A percentile compares a stretch with the other conserved stretches of the same genome.
phyloP scores from a whole-genome alignment of 2,888 invertebrate genomes.

The Diplolepis rosae region DNA sequence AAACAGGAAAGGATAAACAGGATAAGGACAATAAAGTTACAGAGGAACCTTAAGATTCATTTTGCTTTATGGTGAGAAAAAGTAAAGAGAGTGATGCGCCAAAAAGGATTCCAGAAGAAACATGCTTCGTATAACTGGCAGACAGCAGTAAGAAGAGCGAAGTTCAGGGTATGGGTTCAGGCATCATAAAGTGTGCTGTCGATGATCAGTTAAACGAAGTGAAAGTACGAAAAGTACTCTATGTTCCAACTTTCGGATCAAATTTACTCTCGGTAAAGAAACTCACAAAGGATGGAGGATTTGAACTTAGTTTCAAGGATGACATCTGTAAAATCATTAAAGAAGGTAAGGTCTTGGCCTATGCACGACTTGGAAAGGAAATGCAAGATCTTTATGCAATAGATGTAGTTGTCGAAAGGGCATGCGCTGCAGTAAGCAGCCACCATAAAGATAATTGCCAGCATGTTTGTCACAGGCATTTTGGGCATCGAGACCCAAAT shows the following conservation, averaged over 20 bases:
- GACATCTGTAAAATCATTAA: constrained; percentile 38
- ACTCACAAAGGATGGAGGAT: constrained; percentile 39
- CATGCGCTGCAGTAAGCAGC: no score
- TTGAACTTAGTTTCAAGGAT: constrained; percentile 40
- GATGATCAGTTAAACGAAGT: constrained; percentile 30
- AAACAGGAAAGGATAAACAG: not conserved
- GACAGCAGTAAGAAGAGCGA: no score
- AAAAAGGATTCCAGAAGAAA: no score
- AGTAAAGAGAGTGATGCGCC: no score
- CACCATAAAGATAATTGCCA: no score
- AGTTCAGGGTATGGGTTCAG: no score
- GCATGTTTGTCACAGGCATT: constrained; percentile 51
- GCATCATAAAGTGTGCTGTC: no score
- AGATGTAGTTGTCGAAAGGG: not conserved
- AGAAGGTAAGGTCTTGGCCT: constrained; percentile 35
- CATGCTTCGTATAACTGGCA: no score
- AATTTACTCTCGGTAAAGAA: no score
- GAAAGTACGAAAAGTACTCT: constrained; percentile 46
- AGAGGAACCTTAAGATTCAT: no score
- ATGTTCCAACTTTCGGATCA: no score
- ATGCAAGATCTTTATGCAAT: not conserved
- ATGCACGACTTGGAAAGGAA: not conserved
- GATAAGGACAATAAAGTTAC: not conserved
- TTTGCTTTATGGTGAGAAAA: no score
- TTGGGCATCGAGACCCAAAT: constrained; percentile 46